These are phyloP conservation scores for Lacerta viridis DNA, from an alignment of 2,797 vertebrate species.

Conservation along the genomic window DNA sequence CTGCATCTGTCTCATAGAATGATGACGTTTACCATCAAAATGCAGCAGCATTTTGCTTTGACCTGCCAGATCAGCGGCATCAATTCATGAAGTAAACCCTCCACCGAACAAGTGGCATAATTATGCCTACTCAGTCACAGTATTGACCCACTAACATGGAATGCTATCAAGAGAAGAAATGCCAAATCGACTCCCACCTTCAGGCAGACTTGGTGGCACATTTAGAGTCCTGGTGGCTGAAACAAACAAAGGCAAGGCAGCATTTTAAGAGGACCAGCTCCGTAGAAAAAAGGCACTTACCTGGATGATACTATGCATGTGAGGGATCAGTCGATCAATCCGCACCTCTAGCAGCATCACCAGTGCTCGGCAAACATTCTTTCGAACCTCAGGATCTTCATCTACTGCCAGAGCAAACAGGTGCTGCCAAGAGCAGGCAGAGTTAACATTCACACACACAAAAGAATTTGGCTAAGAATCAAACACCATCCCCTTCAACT, in stretches of 20 bases:
- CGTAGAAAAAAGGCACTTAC: slow-evolving; percentile 71
- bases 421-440: slow-evolving; percentile 79
- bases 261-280: neutral
- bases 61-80: neutral
- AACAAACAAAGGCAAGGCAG: neutral
- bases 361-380: slow-evolving; percentile 93
- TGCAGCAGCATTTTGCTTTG: neutral
- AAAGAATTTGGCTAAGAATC: neutral
- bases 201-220: no score
- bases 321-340: slow-evolving; percentile 94
- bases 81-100: neutral
- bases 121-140: neutral
- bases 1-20: neutral
- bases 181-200: neutral
- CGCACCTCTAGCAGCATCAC: slow-evolving; percentile 96
- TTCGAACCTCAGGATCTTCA: slow-evolving; percentile 94
- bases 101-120: neutral
- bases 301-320: slow-evolving; percentile 98
- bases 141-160: neutral
- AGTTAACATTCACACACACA: neutral
- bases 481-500: neutral
- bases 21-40: neutral
- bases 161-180: neutral
- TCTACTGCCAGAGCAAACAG: slow-evolving; percentile 93
- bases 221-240: neutral